Base-by-base conservation (phyloP, 1,140 invertebrate species). In the Hestina assimilis region DNA sequence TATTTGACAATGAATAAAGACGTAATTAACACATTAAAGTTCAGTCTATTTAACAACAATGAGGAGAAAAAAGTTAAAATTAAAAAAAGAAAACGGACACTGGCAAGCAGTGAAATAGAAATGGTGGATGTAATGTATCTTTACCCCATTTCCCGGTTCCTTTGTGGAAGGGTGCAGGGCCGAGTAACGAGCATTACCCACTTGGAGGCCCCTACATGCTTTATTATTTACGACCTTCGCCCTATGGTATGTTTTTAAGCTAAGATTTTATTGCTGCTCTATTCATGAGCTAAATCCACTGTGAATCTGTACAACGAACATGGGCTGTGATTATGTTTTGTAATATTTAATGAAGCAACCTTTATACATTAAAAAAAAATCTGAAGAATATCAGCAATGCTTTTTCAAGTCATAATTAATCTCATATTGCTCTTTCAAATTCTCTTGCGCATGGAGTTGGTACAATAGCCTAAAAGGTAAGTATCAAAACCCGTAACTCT, bases 221-320 rank as follows among this genome's bases (percentile, higher is more conserved):
- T 82, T 84, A 87, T 87, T 83, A 84, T 87, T 84, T 84, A 87
- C 79, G 81, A 78, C 67, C 59, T 75, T 74, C 77, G 54, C 59
- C 59, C 54, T 75, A 82, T 85, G 79, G 72, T 70, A 77, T 82
- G 80, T 86, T 82, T 82, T 86, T 81, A 72, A 72, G 75, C 79
- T 84, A 83, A 87, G 81, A 87, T 84, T 87, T 83, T 84, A 87
- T 77, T 83, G 79, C 74, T 50, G 51, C 59, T 48, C 69, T 79
- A 84, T 84, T 87, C 79, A 83, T 80, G 79, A 75, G 81, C 48
- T 69, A 70, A 79, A 77, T 52, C 48, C 43, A 43, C 54, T 45
- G 63, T 54, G 59, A 66, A 65, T 64, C 61, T 59, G 59, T 14
- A 9, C 15, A 40, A 48, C 46, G 50, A 41, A 35, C 23, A 59